Conservation (phyloP, 2,797 vertebrate species). For the Eptatretus atami region DNA sequence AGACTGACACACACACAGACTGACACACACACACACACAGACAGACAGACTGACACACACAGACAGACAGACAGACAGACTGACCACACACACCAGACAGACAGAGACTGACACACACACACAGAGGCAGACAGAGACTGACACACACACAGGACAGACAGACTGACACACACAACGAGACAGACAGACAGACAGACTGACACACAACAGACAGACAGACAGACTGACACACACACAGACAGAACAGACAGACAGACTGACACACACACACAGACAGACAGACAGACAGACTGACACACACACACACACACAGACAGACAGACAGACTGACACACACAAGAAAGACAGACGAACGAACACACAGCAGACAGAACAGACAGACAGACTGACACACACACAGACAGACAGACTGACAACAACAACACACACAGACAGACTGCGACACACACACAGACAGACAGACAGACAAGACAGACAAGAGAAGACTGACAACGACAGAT, state of each 20-base stretch:
- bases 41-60: neutral
- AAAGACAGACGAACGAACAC: neutral
- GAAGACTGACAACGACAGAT: no score
- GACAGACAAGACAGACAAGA: no score
- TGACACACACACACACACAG: neutral
- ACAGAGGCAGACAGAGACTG: no score
- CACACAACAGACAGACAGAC: no score
- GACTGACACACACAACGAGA: neutral
- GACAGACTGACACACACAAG: neutral
- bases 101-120: no score
- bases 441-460: no score
- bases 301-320: neutral
- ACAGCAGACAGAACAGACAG: neutral
- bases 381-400: neutral
- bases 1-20: neutral
- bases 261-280: neutral
- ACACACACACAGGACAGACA: no score
- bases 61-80: neutral
- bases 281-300: neutral
- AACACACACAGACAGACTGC: no score
- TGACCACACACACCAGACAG: no score
- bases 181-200: neutral
- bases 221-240: neutral
- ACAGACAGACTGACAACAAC: neutral
- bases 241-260: neutral